A percentile compares a stretch with the other conserved stretches of the same genome.
phyloP scores from a whole-genome alignment of 2,113 vertebrate genomes.

The Columba janthina region DNA sequence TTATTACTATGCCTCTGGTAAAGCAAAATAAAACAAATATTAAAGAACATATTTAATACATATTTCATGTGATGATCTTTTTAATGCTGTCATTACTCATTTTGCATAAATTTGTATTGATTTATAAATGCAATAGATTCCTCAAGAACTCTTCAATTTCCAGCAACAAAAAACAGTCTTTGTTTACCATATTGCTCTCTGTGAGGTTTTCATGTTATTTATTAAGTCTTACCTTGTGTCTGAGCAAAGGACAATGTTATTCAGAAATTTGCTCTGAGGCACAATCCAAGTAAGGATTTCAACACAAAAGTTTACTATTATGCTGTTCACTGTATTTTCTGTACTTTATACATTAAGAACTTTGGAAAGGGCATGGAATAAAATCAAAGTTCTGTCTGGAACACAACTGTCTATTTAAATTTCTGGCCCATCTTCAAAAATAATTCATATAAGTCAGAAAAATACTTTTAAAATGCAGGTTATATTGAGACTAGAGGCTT shows the following conservation, averaged over 20 bases:
- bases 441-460: background rate
- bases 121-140: background rate
- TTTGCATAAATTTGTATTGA: background rate
- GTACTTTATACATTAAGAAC: background rate
- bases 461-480: background rate
- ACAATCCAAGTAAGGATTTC: background rate
- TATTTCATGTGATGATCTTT: background rate
- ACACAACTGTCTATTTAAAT: background rate
- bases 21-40: constrained; percentile 13
- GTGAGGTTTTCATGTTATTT: background rate
- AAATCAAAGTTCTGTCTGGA: background rate
- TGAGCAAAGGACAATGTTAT: background rate
- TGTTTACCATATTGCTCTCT: background rate
- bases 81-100: background rate
- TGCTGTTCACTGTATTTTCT: background rate
- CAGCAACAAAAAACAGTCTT: background rate
- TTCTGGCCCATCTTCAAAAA: background rate
- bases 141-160: background rate
- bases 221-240: background rate
- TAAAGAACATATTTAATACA: background rate
- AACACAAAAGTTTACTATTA: background rate
- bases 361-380: background rate
- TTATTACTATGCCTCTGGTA: background rate
- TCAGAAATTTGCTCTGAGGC: background rate
- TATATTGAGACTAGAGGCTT: background rate